Conservation (phyloP, 2,797 vertebrate genomes). For the Neopelma chrysocephalum region DNA sequence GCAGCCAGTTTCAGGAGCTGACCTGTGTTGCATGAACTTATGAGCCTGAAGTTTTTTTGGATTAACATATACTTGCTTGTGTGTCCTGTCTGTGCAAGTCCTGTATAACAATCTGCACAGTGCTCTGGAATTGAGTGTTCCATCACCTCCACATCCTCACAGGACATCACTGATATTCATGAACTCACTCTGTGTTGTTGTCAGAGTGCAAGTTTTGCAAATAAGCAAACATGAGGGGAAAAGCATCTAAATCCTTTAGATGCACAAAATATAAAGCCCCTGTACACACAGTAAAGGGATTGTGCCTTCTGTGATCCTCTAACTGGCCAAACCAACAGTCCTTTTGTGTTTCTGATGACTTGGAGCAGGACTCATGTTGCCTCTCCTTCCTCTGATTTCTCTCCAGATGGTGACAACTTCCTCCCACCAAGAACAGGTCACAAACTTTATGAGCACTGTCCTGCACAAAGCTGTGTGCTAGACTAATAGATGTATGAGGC, state of each 20-base stretch:
- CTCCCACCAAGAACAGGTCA: not conserved
- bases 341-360: not conserved
- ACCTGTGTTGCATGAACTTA: not conserved
- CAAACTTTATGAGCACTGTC: not conserved
- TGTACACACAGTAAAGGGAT: not conserved
- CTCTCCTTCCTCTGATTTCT: not conserved
- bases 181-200: not conserved
- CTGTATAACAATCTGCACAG: not conserved
- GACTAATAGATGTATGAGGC: not conserved
- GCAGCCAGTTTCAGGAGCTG: not conserved
- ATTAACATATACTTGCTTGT: not conserved
- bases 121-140: not conserved
- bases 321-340: not conserved
- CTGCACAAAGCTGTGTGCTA: not conserved
- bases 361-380: not conserved
- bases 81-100: not conserved
- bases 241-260: not conserved
- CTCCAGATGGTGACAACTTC: not conserved
- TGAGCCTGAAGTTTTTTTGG: not conserved
- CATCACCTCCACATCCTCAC: not conserved
- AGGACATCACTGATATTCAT: not conserved
- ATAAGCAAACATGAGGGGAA: not conserved
- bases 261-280: not conserved
- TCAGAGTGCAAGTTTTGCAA: not conserved
- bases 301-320: not conserved